Percentiles rank a stretch among this genome's conserved stretches.
These are phyloP conservation scores for Orestias chungarensis DNA, from an alignment of 2,797 vertebrate species.

Conservation along the genomic window DNA sequence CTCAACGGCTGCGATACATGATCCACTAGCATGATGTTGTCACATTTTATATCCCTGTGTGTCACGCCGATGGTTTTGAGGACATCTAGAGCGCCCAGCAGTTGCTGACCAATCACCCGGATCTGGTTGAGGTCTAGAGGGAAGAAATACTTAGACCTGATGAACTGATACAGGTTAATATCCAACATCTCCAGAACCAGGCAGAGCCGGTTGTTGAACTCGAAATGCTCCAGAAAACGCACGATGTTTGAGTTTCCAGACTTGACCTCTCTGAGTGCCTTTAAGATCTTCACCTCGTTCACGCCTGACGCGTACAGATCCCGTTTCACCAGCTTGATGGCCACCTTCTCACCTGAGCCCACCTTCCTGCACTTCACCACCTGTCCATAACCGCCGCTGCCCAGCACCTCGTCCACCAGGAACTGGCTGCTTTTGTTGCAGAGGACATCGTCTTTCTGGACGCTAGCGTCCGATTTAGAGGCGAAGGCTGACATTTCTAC, in stretches of 20 bases:
- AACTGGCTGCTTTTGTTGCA: background rate
- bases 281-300: background rate
- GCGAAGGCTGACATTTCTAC: background rate
- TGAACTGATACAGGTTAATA: background rate
- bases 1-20: background rate
- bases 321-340: background rate
- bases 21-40: background rate
- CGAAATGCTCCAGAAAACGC: background rate
- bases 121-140: background rate
- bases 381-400: background rate
- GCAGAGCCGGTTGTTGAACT: background rate
- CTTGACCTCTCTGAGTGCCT: background rate
- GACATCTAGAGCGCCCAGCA: background rate
- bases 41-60: constrained; percentile 2
- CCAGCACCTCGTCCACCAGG: background rate
- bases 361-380: background rate
- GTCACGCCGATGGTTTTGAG: background rate
- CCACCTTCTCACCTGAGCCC: background rate
- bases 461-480: background rate
- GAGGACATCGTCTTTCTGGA: background rate
- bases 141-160: background rate
- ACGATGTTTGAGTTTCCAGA: background rate
- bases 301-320: background rate
- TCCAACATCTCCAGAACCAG: background rate
- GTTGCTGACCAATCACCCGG: background rate